These are phyloP conservation scores for Oryzias curvinotus DNA, from an alignment of 2,113 vertebrate genomes.

Conservation along the genomic window DNA sequence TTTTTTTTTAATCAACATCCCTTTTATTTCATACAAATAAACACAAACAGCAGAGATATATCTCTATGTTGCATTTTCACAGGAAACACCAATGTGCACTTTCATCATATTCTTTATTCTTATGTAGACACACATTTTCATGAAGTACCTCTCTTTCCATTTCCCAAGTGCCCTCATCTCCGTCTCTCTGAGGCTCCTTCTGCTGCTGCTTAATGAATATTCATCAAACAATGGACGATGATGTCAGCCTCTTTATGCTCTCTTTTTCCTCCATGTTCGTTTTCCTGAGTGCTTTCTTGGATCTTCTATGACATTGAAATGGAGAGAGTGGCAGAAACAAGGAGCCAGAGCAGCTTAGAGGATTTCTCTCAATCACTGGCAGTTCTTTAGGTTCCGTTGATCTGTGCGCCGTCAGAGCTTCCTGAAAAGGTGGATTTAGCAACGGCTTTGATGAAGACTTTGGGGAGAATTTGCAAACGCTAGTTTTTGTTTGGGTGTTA, in stretches of 20 bases:
- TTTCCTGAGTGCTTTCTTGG: conserved; percentile 55
- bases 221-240: conserved; percentile 32
- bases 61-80: no score
- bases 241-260: conserved; percentile 36
- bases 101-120: conserved; percentile 22
- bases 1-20: no score
- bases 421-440: conserved; percentile 24
- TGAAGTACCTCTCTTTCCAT: no score
- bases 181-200: conserved; percentile 10
- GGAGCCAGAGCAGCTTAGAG: conserved; percentile 42
- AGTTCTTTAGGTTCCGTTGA: conserved; percentile 41
- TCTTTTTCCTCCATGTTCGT: conserved; percentile 8
- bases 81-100: conserved; percentile 11
- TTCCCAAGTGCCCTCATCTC: conserved; percentile 2
- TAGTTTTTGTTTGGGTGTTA: conserved; percentile 30
- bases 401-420: conserved; percentile 28
- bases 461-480: conserved; percentile 25
- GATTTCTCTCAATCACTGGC: conserved; percentile 42
- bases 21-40: no score
- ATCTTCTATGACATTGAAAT: conserved; percentile 48
- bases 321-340: conserved; percentile 51
- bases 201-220: conserved; percentile 46
- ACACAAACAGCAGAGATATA: no score
- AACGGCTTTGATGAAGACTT: conserved; percentile 35
- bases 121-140: no score